Conservation (phyloP, 1,140 invertebrate genomes). For the Ceratosolen fusciceps region DNA sequence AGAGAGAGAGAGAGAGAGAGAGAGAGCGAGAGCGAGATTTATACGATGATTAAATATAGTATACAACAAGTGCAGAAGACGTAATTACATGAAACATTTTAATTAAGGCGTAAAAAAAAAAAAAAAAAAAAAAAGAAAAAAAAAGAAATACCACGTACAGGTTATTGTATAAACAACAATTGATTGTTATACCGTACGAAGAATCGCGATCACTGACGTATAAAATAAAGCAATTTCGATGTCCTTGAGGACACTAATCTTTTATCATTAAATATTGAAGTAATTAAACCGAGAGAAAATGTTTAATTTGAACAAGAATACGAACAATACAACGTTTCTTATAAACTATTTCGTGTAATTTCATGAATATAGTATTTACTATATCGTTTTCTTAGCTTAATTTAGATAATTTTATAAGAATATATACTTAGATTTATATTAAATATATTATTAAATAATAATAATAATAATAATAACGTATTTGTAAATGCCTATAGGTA, state of each 20-base stretch:
- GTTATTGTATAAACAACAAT: conserved; percentile 38
- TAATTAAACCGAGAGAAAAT: conserved; percentile 19
- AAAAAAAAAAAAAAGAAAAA: no score
- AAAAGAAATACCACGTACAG: no score
- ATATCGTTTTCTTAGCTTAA: neutral
- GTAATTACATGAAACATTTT: conserved; percentile 30
- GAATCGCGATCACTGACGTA: conserved; percentile 25
- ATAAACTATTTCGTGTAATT: no score
- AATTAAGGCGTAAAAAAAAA: no score
- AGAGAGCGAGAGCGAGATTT: conserved; percentile 54
- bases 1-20: no score
- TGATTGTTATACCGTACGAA: conserved; percentile 26
- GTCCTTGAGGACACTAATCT: conserved; percentile 14
- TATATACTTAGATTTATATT: neutral
- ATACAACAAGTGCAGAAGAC: conserved; percentile 17
- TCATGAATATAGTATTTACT: neutral
- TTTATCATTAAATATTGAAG: conserved; percentile 41
- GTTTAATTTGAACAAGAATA: neutral
- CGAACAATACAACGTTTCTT: no score
- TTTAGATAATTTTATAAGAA: neutral
- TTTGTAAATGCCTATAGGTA: no score
- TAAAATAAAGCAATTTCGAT: conserved; percentile 19
- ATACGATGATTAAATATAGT: conserved; percentile 59
- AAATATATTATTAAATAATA: no score
- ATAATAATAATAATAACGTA: no score